Conservation (phyloP, 2,113 vertebrate species). For the Antigone vipio region DNA sequence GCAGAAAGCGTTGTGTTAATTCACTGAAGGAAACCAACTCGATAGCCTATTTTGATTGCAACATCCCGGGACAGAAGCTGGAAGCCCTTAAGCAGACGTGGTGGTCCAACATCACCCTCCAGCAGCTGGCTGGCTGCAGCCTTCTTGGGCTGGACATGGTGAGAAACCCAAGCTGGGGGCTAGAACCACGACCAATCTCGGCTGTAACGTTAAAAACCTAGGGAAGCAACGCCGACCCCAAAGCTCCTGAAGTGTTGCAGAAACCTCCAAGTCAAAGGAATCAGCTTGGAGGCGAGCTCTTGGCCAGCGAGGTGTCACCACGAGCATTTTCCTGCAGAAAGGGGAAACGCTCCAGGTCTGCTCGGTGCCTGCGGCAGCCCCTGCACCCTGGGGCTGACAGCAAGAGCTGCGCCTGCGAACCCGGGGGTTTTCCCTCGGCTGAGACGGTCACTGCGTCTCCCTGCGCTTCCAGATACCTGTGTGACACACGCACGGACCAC, state of each 20-base stretch:
- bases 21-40: not conserved
- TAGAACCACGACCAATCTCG: accelerated
- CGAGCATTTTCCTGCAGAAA: not conserved
- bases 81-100: not conserved
- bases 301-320: accelerated
- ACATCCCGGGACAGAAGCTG: not conserved
- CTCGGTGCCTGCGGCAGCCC: not conserved
- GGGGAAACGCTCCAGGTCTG: not conserved
- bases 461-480: not conserved
- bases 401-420: not conserved
- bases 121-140: not conserved
- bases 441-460: accelerated
- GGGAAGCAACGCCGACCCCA: not conserved
- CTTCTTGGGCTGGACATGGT: not conserved
- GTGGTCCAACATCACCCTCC: not conserved
- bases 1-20: not conserved
- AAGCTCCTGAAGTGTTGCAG: not conserved
- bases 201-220: not conserved
- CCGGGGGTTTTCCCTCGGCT: not conserved
- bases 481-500: accelerated
- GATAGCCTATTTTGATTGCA: not conserved
- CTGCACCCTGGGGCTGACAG: accelerated
- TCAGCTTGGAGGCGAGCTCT: not conserved
- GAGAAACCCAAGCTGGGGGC: not conserved
- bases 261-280: not conserved